Base-by-base conservation (phyloP, 2,888 invertebrate genomes). In the Sminthurides aquaticus region DNA sequence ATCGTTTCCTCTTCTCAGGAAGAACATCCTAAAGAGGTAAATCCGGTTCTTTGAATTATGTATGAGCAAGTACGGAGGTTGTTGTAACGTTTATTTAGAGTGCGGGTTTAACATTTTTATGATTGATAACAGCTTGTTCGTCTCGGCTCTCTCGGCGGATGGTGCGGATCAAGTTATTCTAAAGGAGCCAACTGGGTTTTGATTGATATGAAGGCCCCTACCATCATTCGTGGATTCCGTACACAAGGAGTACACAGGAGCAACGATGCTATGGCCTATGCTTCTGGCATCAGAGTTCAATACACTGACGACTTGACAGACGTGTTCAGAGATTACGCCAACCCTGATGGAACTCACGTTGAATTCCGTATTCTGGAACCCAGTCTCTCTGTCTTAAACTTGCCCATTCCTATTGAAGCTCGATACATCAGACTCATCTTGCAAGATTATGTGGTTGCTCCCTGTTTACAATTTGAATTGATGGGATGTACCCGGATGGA, bases 391-490 rank as follows among this genome's bases (percentile, higher is more conserved):
- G 90, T 94, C 29, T 79, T 94, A 5, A 94, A 93, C 78, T 80
- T 95, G 15, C 94, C 94, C 0, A 85, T 91, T 77, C 91, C 94
- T 0, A 91, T 95, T 71, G 94, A 95, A 81, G 90, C 94, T 0
- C 88, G 91, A 74, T 94, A 86, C 75, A 81, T 94, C 1, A 87
- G 88, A 76, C 91, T 94, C 78, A 88, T 89, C 75, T 87, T 94
- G 60, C 84, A 89, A 80, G 91, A 92, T 78, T 94, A 90, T 76
- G 86, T 89, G 0, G 88, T 87, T 5, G 91, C 92, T 0, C 94
- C 94, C 0, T 95, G 94, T 76, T 80, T 94, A 67, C 89, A 91
- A 78, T 80, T 94, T 66, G 94, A 94, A 82, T 83, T 93, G 48
- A 93, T 93, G 91, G 94, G 94, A 22, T 94, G 94, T 77, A 72